A percentile compares a stretch with the other conserved stretches of the same genome.
These are phyloP conservation scores for Drosophila picticornis DNA, from an alignment of 2,888 invertebrate genomes.

Conservation along the genomic window DNA sequence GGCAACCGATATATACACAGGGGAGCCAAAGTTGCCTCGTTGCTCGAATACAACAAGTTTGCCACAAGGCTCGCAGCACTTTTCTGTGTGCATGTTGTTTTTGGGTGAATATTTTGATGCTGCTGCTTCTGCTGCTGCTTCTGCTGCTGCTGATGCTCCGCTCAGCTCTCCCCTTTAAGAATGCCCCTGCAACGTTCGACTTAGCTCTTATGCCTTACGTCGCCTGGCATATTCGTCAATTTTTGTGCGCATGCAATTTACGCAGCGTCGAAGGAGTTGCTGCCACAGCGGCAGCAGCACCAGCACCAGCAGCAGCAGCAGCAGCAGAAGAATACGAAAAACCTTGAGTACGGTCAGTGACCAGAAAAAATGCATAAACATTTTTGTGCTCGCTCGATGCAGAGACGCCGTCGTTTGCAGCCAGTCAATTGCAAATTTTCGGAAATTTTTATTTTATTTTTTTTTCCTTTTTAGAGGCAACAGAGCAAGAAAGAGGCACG, in stretches of 20 bases:
- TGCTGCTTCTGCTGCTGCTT: conserved; percentile 30
- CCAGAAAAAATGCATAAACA: conserved; percentile 83
- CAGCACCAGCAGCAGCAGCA: conserved; percentile 3
- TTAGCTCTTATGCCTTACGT: conserved; percentile 59
- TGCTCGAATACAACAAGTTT: conserved; percentile 70
- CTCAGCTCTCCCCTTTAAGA: conserved; percentile 7
- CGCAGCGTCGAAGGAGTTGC: conserved; percentile 72
- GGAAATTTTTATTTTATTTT: conserved; percentile 63
- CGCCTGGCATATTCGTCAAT: conserved; percentile 80
- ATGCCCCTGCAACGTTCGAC: conserved; percentile 26
- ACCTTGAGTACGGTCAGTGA: conserved; percentile 85
- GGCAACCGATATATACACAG: conserved; percentile 40
- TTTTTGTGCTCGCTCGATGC: conserved; percentile 73
- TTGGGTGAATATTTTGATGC: conserved; percentile 74
- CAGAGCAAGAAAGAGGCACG: conserved; percentile 45
- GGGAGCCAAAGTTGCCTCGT: conserved; percentile 55
- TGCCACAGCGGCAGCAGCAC: conserved; percentile 32
- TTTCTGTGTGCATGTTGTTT: conserved; percentile 39
- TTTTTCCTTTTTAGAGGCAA: conserved; percentile 14
- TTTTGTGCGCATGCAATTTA: conserved; percentile 82
- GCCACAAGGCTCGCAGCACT: conserved; percentile 53
- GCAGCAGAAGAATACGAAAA: conserved; percentile 80
- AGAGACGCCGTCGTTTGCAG: conserved; percentile 46
- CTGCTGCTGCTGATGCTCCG: conserved; percentile 9
- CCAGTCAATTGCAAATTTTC: conserved; percentile 81